Conservation (phyloP, 2,113 vertebrate genomes). For the Australoheros scitulus region DNA sequence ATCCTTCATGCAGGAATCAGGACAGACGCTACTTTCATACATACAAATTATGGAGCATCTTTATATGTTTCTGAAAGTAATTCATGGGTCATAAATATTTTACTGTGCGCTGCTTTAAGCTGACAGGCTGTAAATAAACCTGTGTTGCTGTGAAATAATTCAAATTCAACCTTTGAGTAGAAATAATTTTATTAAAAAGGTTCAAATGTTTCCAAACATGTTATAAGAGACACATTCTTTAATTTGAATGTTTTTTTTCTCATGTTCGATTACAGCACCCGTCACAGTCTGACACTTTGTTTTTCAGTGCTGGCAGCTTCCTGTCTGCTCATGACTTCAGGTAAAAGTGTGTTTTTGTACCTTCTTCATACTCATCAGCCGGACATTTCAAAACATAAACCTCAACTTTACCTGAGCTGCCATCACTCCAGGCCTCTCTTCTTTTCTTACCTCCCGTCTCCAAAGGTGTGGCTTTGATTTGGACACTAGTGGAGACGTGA, state of each 20-base stretch:
- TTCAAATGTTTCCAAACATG: neutral
- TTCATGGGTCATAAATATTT: neutral
- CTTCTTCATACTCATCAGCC: neutral
- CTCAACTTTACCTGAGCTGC: fast-evolving
- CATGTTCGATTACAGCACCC: fast-evolving
- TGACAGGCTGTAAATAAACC: too few relatives aligned
- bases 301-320: neutral
- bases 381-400: too few relatives aligned
- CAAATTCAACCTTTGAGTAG: neutral
- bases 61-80: neutral
- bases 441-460: fast-evolving
- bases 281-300: neutral
- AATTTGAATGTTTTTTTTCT: neutral
- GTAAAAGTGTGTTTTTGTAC: neutral
- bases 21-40: neutral
- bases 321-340: neutral
- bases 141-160: neutral
- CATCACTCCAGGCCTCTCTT: neutral
- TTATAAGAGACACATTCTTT: neutral
- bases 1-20: too few relatives aligned
- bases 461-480: fast-evolving
- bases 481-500: neutral
- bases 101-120: too few relatives aligned
- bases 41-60: neutral
- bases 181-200: fast-evolving